A percentile compares a stretch with the other conserved stretches of the same genome.
These are phyloP conservation scores for Pristis pectinata DNA, from an alignment of 2,797 vertebrate species.

Conservation along the genomic window DNA sequence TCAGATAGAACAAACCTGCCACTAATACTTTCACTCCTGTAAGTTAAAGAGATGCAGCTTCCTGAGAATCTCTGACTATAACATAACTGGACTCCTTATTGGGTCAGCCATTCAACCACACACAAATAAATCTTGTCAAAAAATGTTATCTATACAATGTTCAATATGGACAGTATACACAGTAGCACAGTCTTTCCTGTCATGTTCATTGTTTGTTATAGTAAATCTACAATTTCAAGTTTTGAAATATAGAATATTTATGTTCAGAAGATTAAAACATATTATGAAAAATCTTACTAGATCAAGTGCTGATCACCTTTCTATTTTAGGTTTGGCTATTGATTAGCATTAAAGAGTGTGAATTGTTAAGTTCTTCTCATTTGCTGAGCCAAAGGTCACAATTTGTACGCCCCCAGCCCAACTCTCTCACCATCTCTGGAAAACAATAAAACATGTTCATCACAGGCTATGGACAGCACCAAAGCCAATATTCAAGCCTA, in stretches of 20 bases:
- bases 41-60: background rate
- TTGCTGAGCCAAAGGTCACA: background rate
- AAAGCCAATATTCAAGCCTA: background rate
- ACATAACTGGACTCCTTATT: background rate
- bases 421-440: background rate
- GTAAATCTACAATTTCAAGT: background rate
- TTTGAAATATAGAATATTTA: slow-evolving; percentile 13
- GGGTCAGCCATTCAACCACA: background rate
- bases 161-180: background rate
- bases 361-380: background rate
- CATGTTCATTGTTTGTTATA: background rate
- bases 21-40: background rate
- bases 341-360: too few relatives aligned
- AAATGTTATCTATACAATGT: background rate
- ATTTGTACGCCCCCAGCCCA: background rate
- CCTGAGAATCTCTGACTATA: background rate
- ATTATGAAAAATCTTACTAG: background rate
- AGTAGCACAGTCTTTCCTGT: background rate
- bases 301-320: background rate
- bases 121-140: background rate
- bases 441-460: background rate
- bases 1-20: background rate
- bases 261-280: background rate
- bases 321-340: background rate
- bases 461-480: background rate